Conservation (phyloP, 2,797 vertebrate genomes). For the Sebastes oblongus region DNA sequence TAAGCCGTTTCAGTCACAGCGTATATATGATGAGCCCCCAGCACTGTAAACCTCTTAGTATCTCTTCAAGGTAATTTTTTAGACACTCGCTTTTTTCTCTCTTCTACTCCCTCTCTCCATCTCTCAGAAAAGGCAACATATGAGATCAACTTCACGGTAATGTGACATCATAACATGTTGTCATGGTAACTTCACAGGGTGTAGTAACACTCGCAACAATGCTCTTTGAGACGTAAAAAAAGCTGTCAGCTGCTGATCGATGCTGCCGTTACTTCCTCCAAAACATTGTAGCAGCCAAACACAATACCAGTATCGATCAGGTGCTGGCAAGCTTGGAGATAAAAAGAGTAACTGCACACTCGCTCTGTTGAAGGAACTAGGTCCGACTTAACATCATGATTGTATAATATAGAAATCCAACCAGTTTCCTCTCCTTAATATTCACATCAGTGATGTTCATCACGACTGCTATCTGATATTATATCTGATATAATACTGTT, state of each 20-base stretch:
- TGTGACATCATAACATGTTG: conserved; percentile 42
- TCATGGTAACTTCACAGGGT: conserved; percentile 44
- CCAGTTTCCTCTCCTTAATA: not conserved
- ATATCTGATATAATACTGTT: not conserved
- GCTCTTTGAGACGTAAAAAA: not conserved
- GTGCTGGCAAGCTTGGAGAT: not conserved
- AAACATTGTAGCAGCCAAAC: not conserved
- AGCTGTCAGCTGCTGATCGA: not conserved
- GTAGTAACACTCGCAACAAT: conserved; percentile 18
- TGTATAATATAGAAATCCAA: not conserved
- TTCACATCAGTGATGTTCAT: not conserved
- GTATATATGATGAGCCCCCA: not conserved
- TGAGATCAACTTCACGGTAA: conserved; percentile 21
- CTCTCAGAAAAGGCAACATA: conserved; percentile 6
- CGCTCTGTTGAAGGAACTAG: not conserved
- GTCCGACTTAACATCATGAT: not conserved
- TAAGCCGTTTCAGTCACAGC: not conserved
- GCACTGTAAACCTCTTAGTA: not conserved
- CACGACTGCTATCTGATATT: not conserved
- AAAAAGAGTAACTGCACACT: not conserved
- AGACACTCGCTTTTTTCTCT: not conserved
- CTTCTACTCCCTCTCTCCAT: not conserved
- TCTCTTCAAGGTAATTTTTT: not conserved
- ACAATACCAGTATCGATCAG: conserved; percentile 9
- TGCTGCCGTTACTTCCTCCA: not conserved